Conservation (phyloP, 2,888 invertebrate genomes). For the Lordiphosa andalusiaca region DNA sequence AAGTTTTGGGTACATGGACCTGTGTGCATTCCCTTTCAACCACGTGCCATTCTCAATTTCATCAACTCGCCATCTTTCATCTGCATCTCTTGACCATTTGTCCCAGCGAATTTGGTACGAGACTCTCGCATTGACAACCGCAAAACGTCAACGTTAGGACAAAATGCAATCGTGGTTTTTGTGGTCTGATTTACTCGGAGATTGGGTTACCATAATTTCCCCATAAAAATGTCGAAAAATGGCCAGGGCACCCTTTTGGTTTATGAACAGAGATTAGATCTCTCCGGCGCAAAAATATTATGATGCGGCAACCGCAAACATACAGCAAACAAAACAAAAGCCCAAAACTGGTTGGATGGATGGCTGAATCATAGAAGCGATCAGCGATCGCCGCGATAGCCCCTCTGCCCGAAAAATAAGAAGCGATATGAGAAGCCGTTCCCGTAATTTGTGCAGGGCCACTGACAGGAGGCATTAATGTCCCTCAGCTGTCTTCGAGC, state of each 20-base stretch:
- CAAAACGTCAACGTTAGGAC: constrained; percentile 69
- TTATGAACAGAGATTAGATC: constrained; percentile 67
- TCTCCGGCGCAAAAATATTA: constrained; percentile 73
- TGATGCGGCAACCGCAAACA: constrained; percentile 67
- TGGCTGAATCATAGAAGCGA: constrained; percentile 72
- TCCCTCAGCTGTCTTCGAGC: constrained; percentile 65
- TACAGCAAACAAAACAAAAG: constrained; percentile 41
- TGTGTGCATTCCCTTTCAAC: not conserved
- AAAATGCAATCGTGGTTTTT: constrained; percentile 66
- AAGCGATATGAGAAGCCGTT: constrained; percentile 20
- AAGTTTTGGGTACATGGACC: not conserved
- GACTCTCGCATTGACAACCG: constrained; percentile 43
- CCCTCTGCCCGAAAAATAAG: constrained; percentile 36
- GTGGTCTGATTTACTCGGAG: constrained; percentile 45
- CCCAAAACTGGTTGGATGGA: constrained; percentile 55
- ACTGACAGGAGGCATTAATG: constrained; percentile 70
- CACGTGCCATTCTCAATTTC: constrained; percentile 13
- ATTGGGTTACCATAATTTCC: constrained; percentile 70
- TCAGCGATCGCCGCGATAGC: constrained; percentile 60
- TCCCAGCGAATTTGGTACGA: constrained; percentile 54
- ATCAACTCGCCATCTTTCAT: constrained; percentile 5
- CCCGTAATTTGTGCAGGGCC: constrained; percentile 59
- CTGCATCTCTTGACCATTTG: constrained; percentile 42
- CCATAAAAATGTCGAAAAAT: constrained; percentile 71
- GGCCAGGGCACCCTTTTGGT: constrained; percentile 35